Evolutionary conservation across 2,113 vertebrate species (phyloP).

Genomic region (Bubo blakistoni): DNA sequence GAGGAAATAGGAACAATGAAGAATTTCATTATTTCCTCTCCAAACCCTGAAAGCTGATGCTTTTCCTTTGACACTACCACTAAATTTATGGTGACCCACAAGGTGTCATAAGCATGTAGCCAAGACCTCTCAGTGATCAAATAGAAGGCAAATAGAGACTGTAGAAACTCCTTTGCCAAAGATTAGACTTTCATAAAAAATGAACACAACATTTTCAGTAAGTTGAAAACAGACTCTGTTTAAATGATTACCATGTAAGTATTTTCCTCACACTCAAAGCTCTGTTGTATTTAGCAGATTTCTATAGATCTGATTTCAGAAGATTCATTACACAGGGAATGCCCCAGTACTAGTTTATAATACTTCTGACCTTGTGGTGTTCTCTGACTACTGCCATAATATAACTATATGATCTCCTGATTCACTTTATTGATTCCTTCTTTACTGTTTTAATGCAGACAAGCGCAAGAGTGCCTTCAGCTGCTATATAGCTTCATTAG

Average conservation of each 20-base stretch:
- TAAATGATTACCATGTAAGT: not conserved
- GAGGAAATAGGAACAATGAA: not conserved
- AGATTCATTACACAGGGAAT: not conserved
- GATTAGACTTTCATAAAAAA: not conserved
- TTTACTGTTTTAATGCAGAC: not conserved
- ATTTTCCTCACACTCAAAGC: not conserved
- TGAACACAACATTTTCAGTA: not conserved
- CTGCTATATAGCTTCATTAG: not conserved
- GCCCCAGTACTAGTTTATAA: not conserved
- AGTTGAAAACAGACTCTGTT: not conserved
- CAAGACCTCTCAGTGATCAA: not conserved
- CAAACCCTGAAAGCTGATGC: not conserved
- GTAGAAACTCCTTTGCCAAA: not conserved
- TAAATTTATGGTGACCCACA: not conserved
- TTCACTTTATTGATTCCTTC: constrained; percentile 32
- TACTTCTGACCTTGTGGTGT: constrained; percentile 12
- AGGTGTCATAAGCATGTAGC: not conserved
- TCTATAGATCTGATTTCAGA: not conserved
- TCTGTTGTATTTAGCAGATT: not conserved
- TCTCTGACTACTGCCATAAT: not conserved
- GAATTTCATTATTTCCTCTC: not conserved
- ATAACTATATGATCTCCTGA: not conserved
- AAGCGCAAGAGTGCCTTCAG: not conserved
- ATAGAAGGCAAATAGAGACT: not conserved
- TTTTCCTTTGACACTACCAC: not conserved